Percentiles rank a stretch among this genome's conserved stretches.
phyloP scores from a whole-genome alignment of 37 sponge, comb jelly and placozoan species.

The Spongia lamella region DNA sequence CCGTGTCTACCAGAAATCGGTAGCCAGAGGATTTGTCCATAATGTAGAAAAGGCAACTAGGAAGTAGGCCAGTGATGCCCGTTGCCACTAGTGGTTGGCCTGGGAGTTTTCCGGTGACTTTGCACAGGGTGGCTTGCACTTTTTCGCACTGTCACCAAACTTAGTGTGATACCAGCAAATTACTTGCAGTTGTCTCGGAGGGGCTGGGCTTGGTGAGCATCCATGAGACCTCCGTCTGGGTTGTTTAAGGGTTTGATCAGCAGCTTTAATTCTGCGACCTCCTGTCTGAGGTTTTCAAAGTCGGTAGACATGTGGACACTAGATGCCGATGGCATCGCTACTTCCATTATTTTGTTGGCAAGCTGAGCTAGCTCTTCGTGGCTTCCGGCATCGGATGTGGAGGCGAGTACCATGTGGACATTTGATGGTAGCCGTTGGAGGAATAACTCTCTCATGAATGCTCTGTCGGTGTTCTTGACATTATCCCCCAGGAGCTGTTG shows the following conservation, averaged over 20 bases:
- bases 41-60: conserved; percentile 58
- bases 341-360: conserved; percentile 9
- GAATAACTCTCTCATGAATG: conserved; percentile 12
- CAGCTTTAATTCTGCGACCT: neutral
- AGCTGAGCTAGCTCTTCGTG: conserved; percentile 10
- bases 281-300: neutral
- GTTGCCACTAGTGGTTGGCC: conserved; percentile 65
- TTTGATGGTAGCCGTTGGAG: conserved; percentile 6
- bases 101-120: conserved; percentile 44
- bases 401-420: too few species aligned
- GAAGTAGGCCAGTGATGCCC: conserved; percentile 50
- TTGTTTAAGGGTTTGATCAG: neutral
- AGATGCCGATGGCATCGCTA: too few species aligned
- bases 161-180: conserved; percentile 52
- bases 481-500: conserved; percentile 10
- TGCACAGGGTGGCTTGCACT: conserved; percentile 51
- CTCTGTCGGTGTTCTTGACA: neutral
- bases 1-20: conserved; percentile 57
- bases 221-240: neutral
- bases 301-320: neutral
- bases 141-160: conserved; percentile 46
- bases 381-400: too few species aligned
- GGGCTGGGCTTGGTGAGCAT: neutral
- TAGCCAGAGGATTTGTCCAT: conserved; percentile 15
- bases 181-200: too few species aligned